Evolutionary conservation across 2,797 vertebrate species (phyloP).

Genomic region (Hydrocynus forskahlii): DNA sequence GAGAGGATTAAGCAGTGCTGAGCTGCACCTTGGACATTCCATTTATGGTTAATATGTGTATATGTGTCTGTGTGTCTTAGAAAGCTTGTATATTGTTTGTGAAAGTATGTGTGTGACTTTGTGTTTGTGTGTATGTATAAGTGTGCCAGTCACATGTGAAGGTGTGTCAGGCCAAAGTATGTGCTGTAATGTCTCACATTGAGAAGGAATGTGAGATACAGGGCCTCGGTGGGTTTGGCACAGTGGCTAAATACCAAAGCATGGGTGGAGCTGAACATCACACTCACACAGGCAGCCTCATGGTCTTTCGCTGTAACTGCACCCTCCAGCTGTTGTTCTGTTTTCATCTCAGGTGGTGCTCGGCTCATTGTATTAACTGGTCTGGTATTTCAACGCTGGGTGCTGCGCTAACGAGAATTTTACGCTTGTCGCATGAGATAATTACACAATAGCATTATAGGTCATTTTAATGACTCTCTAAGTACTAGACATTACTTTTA

Average conservation of each 20-base stretch:
- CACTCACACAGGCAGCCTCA: background rate
- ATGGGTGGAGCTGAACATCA: slow-evolving; percentile 48
- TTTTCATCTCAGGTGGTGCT: slow-evolving; percentile 22
- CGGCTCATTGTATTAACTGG: background rate
- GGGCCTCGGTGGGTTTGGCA: slow-evolving; percentile 35
- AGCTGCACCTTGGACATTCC: background rate
- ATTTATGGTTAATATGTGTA: background rate
- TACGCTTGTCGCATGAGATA: slow-evolving; percentile 5
- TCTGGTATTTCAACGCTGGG: background rate
- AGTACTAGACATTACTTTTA: background rate
- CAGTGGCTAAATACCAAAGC: slow-evolving; percentile 43
- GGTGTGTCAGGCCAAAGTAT: slow-evolving; percentile 15
- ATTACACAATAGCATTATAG: slow-evolving; percentile 18
- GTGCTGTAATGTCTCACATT: slow-evolving; percentile 23
- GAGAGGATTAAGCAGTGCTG: background rate
- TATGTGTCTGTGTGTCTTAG: background rate
- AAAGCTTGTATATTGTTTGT: background rate
- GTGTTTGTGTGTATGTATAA: background rate
- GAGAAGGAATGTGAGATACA: slow-evolving; percentile 47
- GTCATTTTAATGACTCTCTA: background rate
- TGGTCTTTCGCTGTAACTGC: background rate
- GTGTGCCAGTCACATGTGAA: slow-evolving; percentile 1
- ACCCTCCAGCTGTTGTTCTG: slow-evolving; percentile 22
- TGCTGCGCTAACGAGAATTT: background rate
- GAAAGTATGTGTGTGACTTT: background rate